phyloP scores from a whole-genome alignment of 2,113 vertebrate genomes.

The Alosa alosa region DNA sequence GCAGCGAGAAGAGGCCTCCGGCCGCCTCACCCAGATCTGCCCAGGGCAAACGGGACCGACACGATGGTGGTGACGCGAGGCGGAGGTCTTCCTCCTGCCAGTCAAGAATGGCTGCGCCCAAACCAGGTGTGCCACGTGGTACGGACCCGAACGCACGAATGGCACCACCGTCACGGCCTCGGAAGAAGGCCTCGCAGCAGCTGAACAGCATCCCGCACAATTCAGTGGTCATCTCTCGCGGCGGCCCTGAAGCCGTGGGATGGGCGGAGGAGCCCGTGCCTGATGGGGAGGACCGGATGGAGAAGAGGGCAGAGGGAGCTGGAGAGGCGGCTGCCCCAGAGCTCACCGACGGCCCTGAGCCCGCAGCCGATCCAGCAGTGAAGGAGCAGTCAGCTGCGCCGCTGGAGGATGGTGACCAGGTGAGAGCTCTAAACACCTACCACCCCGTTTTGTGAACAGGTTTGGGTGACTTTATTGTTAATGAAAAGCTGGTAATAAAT shows the following conservation, averaged over 20 bases:
- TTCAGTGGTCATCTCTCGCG: neutral
- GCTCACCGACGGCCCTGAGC: neutral
- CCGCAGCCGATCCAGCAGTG: neutral
- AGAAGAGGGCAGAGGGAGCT: neutral
- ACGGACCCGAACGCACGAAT: conserved; percentile 21
- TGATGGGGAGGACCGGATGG: neutral
- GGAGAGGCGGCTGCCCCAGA: neutral
- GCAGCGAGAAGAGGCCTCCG: conserved; percentile 38
- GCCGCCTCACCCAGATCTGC: neutral
- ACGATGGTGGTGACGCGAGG: conserved; percentile 25
- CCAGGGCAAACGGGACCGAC: conserved; percentile 43
- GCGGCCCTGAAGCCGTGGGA: neutral
- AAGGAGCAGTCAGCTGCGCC: neutral
- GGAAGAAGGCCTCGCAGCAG: neutral
- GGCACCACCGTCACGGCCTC: neutral
- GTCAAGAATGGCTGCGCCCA: conserved; percentile 43
- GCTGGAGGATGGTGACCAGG: neutral
- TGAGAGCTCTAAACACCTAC: neutral
- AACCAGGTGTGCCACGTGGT: conserved; percentile 20
- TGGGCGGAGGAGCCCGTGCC: neutral
- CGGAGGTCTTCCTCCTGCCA: conserved; percentile 43
- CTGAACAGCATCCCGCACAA: neutral
- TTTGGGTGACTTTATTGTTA: neutral
- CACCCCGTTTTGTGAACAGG: neutral
- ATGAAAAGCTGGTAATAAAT: neutral